Conservation (phyloP, 2,113 vertebrate genomes). For the Salvelinus namaycush region DNA sequence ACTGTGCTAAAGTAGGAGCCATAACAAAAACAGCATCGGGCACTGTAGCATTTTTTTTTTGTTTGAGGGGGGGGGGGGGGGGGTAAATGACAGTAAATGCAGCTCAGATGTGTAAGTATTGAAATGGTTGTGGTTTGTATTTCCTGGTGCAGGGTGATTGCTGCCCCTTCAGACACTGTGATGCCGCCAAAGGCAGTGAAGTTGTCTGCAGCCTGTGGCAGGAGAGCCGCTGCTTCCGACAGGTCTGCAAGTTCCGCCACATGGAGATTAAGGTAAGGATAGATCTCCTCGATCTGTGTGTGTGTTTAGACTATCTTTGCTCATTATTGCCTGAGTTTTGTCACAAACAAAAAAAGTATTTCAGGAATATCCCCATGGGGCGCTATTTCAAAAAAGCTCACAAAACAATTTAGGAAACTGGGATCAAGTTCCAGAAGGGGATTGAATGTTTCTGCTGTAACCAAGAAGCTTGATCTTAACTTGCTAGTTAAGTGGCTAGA, state of each 20-base stretch:
- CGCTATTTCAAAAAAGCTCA: too few relatives aligned
- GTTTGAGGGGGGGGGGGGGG: too few relatives aligned
- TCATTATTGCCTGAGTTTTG: too few relatives aligned
- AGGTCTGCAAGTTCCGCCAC: constrained; percentile 92
- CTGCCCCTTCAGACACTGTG: constrained; percentile 92
- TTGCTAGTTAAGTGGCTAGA: too few relatives aligned
- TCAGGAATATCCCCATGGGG: too few relatives aligned
- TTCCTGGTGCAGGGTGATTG: constrained; percentile 80
- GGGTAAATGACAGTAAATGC: neutral
- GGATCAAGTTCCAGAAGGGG: too few relatives aligned
- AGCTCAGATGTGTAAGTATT: neutral
- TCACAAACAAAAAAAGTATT: too few relatives aligned
- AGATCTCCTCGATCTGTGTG: neutral
- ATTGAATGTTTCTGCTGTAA: too few relatives aligned
- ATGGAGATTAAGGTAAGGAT: constrained; percentile 92
- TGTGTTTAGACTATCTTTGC: neutral
- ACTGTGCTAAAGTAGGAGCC: constrained; percentile 83
- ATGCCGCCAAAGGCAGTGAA: constrained; percentile 91
- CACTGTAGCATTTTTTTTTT: neutral
- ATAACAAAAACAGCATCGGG: neutral
- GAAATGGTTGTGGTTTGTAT: neutral
- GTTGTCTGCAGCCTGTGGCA: constrained; percentile 90
- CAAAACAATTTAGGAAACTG: too few relatives aligned
- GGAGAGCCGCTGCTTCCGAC: constrained; percentile 89
- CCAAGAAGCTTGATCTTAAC: too few relatives aligned